These are phyloP conservation scores for Mongoloraphidia duomilia DNA, from an alignment of 2,888 invertebrate species.

Conservation along the genomic window DNA sequence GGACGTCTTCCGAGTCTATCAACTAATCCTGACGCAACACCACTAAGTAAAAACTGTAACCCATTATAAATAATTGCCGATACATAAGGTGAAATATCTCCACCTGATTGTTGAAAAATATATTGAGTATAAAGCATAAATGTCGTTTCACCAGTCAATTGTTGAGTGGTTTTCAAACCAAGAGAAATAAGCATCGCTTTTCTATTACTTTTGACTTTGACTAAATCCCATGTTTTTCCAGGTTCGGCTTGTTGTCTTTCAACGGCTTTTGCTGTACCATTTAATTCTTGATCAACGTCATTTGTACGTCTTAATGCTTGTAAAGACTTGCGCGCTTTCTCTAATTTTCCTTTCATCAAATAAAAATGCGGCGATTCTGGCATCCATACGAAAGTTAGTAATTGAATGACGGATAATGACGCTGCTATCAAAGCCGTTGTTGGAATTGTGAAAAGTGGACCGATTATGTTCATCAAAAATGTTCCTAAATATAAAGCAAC, in stretches of 20 bases:
- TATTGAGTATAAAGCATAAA: slow-evolving; percentile 21
- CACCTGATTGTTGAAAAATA: slow-evolving; percentile 24
- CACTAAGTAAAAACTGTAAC: slow-evolving; percentile 26
- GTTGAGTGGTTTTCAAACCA: slow-evolving; percentile 28
- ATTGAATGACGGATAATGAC: slow-evolving; percentile 8
- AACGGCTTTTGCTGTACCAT: slow-evolving; percentile 18
- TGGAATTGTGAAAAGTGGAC: slow-evolving; percentile 4
- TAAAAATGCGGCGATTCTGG: slow-evolving; percentile 14
- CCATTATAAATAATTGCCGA: slow-evolving; percentile 30
- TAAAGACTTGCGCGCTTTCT: slow-evolving; percentile 18
- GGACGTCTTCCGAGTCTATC: slow-evolving; percentile 29
- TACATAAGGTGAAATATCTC: slow-evolving; percentile 19
- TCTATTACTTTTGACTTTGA: slow-evolving; percentile 39
- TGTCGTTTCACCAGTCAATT: slow-evolving; percentile 20
- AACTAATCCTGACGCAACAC: slow-evolving; percentile 20
- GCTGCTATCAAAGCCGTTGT: slow-evolving; percentile 2
- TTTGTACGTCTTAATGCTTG: slow-evolving; percentile 17
- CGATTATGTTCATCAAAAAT: slow-evolving; percentile 5
- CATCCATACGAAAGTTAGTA: slow-evolving; percentile 12
- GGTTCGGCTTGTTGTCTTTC: slow-evolving; percentile 22
- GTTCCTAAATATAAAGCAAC: neutral
- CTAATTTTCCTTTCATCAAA: slow-evolving; percentile 10
- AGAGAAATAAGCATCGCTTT: slow-evolving; percentile 46
- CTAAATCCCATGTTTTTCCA: slow-evolving; percentile 37
- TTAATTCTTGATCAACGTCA: slow-evolving; percentile 20